Evolutionary conservation across 1,140 invertebrate genomes (phyloP), one percentile per base, ranked within the genome.

Genomic region (Neodiprion virginianus): DNA sequence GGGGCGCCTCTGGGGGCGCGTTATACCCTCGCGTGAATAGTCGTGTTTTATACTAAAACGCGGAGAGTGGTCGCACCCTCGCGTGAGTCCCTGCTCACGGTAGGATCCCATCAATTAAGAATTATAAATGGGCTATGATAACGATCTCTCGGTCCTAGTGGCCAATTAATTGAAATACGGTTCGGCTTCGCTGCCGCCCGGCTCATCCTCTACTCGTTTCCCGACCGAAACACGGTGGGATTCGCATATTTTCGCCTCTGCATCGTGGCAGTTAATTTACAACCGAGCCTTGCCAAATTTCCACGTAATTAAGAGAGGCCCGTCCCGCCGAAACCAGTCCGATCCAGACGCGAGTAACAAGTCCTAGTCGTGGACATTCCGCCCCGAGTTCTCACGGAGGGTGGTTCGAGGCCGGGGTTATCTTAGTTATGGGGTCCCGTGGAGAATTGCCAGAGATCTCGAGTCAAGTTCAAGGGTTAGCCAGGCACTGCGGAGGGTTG

Each of bases 371-470:
- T 5, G 53, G 53, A 61, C 53, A 61, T 61, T 61, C 53, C 53
- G 53, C 11, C 28, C 28, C 53, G 53, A 61, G 53, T 61, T 61
- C 53, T 61, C 53, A 61, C 53, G 53, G 4, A 61, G 53, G 53
- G 53, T 61, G n/a, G 53, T 5, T 40, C 67, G 21, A 69, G 67
- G 67, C 17, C 1, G 23, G 67, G 67, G 67, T 69, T 69, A 69
- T 69, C 67, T 69, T 21, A 69, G 40, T 69, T 69, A 69, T 69
- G 5, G 40, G 21, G 17, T 69, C 67, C 69, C 69, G 74, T 74
- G 76, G 74, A 77, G 74, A 74, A 74, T 75, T 73, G 28, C 76
- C 73, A 75, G 17, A 21, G 76, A 72, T 76, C 67, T 69, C 49
- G 21, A 21, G 23, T 28, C 69, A 48, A 28, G 28, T 61, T 50